These are phyloP conservation scores for Acanthis flammea DNA, from an alignment of 2,797 vertebrate genomes.

Conservation along the genomic window DNA sequence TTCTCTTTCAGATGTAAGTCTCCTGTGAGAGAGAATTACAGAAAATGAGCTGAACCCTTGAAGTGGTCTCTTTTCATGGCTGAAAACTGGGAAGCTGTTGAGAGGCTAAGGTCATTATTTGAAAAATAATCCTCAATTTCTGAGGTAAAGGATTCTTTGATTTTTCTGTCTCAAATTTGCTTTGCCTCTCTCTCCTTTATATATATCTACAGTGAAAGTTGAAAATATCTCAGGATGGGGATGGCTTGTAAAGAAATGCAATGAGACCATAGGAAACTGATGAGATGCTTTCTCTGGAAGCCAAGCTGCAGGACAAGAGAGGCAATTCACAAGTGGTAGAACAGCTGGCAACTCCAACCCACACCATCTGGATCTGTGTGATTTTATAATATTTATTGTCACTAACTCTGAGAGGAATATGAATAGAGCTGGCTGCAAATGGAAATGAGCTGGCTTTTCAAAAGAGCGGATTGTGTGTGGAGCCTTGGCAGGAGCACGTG, in stretches of 20 bases:
- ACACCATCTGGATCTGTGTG: slow-evolving; percentile 50
- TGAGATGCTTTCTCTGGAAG: slow-evolving; percentile 20
- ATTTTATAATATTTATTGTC: slow-evolving; percentile 61
- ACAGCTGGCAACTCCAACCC: slow-evolving; percentile 37
- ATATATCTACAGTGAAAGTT: not conserved
- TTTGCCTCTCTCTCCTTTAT: not conserved
- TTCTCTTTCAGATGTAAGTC: not conserved
- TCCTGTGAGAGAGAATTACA: not conserved
- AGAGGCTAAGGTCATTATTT: not conserved
- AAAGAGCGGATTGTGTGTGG: not conserved
- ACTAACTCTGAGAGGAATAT: slow-evolving; percentile 47
- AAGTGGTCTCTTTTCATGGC: not conserved
- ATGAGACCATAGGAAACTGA: not conserved
- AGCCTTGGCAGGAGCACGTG: slow-evolving; percentile 28
- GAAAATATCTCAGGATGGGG: not conserved
- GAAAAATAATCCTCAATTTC: not conserved
- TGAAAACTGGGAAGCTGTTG: not conserved
- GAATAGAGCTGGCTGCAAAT: slow-evolving; percentile 54
- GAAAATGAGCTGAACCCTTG: not conserved
- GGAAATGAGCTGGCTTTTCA: slow-evolving; percentile 48
- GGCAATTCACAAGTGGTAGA: slow-evolving; percentile 39
- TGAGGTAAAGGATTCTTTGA: not conserved
- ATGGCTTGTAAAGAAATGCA: slow-evolving; percentile 11
- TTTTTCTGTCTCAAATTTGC: not conserved
- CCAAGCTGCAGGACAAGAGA: slow-evolving; percentile 49